Percentiles rank a stretch among this genome's conserved stretches.
Conservation (phyloP, 2,113 vertebrate genomes). For the Oxyura jamaicensis region DNA sequence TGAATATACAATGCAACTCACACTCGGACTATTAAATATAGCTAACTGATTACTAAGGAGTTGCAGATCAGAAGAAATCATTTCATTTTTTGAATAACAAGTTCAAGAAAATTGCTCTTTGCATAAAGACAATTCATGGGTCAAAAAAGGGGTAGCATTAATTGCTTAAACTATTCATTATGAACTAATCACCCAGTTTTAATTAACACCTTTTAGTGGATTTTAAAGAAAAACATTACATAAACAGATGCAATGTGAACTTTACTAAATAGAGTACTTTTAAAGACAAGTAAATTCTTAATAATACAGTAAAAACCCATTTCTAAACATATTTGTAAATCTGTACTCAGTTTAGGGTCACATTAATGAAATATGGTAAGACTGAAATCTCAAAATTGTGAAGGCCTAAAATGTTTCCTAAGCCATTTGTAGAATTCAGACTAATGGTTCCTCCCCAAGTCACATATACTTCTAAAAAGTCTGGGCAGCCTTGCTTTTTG, state of each 20-base stretch:
- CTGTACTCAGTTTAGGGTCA: neutral
- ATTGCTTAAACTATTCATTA: slow-evolving; percentile 60
- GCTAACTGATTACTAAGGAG: neutral
- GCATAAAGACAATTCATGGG: slow-evolving; percentile 46
- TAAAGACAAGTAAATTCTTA: neutral
- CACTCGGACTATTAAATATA: neutral
- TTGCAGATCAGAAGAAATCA: neutral
- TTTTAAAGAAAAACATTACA: slow-evolving; percentile 47
- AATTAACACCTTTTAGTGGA: slow-evolving; percentile 62
- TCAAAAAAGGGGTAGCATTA: slow-evolving; percentile 32
- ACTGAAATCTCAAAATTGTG: neutral
- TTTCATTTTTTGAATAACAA: slow-evolving; percentile 24
- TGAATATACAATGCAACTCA: neutral
- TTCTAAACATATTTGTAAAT: neutral
- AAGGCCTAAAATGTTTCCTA: neutral
- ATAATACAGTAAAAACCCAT: too few species aligned
- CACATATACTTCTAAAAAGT: neutral
- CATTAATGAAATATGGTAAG: neutral
- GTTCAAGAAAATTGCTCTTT: slow-evolving; percentile 39
- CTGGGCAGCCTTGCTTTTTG: neutral
- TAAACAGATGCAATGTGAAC: slow-evolving; percentile 38
- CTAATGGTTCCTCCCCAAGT: neutral
- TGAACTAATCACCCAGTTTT: slow-evolving; percentile 35
- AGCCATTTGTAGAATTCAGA: neutral
- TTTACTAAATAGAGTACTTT: neutral